Conservation (phyloP, 2,888 invertebrate genomes). For the Callinectes sapidus region DNA sequence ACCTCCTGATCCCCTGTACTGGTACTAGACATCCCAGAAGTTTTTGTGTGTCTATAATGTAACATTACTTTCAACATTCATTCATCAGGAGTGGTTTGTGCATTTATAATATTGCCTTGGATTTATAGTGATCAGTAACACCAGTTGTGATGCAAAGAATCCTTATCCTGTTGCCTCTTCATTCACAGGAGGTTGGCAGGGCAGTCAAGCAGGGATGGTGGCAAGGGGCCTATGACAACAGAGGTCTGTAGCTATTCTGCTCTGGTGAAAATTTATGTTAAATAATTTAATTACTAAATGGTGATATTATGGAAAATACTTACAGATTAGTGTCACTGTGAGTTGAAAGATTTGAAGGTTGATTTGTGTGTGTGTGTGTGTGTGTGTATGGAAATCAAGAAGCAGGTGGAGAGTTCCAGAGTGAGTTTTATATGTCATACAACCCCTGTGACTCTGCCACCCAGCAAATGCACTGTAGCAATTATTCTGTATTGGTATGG, state of each 20-base stretch:
- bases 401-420: too few species aligned
- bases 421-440: too few species aligned
- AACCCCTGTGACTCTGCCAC: too few species aligned
- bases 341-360: neutral
- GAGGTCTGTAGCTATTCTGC: neutral
- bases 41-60: too few species aligned
- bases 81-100: too few species aligned
- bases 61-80: too few species aligned
- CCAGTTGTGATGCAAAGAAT: neutral
- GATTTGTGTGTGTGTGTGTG: neutral
- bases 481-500: too few species aligned
- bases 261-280: neutral
- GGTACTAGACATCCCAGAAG: too few species aligned
- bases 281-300: neutral
- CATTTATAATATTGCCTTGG: too few species aligned
- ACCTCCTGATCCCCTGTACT: too few species aligned
- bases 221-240: neutral
- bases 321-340: neutral
- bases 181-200: neutral
- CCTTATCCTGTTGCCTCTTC: neutral
- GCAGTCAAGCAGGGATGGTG: neutral
- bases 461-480: neutral
- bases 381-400: too few species aligned
- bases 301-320: neutral
- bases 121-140: neutral